phyloP scores from a whole-genome alignment of 2,113 vertebrate species.

The Leucoraja erinaceus region DNA sequence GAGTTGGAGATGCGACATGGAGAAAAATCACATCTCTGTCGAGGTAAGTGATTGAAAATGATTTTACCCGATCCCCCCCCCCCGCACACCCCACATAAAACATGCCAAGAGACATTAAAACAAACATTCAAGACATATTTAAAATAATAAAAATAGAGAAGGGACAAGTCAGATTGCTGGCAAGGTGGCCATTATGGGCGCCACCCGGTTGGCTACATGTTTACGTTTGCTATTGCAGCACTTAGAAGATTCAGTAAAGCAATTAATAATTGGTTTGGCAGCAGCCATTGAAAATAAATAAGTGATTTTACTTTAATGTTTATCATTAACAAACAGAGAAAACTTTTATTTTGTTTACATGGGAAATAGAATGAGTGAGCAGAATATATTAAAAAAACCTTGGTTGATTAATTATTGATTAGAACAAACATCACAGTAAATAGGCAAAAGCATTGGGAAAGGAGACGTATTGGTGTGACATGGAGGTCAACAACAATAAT shows the following conservation, averaged over 20 bases:
- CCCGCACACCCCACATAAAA: too few relatives aligned
- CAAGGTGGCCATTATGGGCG: too few relatives aligned
- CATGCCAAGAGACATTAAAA: too few relatives aligned
- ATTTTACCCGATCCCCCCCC: too few relatives aligned
- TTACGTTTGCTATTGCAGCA: not conserved
- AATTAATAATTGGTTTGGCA: not conserved
- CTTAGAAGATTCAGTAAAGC: not conserved
- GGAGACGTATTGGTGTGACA: not conserved
- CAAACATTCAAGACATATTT: too few relatives aligned
- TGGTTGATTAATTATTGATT: conserved; percentile 6
- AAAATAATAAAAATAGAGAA: too few relatives aligned
- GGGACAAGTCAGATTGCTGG: too few relatives aligned
- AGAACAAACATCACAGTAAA: not conserved
- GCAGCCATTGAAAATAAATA: not conserved
- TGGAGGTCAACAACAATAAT: not conserved
- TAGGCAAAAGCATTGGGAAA: not conserved
- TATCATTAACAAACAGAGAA: not conserved
- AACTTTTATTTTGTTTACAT: not conserved
- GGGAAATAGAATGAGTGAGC: not conserved
- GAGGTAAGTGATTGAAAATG: too few relatives aligned
- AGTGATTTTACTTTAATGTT: not conserved
- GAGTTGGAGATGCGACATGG: too few relatives aligned
- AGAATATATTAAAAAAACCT: not conserved
- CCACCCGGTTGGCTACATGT: not conserved
- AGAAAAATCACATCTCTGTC: too few relatives aligned